These are phyloP conservation scores for Halcyon smyrnensis DNA, from an alignment of 2,797 vertebrate genomes.

Conservation along the genomic window DNA sequence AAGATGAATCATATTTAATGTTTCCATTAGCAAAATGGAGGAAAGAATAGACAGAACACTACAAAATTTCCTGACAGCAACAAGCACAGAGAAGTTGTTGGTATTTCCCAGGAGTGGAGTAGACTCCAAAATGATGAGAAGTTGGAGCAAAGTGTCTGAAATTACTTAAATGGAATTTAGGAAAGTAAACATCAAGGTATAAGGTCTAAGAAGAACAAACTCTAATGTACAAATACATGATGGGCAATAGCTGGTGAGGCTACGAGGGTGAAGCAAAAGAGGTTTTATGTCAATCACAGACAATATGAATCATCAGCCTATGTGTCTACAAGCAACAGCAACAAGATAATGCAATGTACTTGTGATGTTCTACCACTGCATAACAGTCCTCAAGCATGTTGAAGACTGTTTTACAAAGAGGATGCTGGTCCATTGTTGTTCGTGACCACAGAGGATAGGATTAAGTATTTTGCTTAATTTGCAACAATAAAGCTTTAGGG, in stretches of 20 bases:
- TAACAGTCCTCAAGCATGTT: not conserved
- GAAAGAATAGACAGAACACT: not conserved
- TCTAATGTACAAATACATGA: not conserved
- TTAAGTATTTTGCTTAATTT: conserved; percentile 34
- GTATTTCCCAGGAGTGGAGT: not conserved
- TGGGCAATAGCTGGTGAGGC: not conserved
- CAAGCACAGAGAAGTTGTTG: not conserved
- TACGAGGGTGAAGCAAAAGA: not conserved
- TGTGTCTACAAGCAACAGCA: not conserved
- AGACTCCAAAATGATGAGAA: not conserved
- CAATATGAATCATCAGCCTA: not conserved
- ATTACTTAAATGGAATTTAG: not conserved
- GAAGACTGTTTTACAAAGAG: not conserved
- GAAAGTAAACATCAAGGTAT: not conserved
- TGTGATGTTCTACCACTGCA: not conserved
- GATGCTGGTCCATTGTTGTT: not conserved
- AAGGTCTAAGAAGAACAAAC: not conserved
- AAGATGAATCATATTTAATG: conserved; percentile 43
- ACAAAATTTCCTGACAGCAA: not conserved
- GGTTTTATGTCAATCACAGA: not conserved
- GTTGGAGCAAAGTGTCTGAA: not conserved
- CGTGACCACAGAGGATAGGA: not conserved
- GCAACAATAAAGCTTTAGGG: not conserved
- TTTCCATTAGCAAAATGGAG: conserved; percentile 24
- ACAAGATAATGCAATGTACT: not conserved